These are phyloP conservation scores for Steromphala cineraria DNA, from an alignment of 2,888 invertebrate species.

Conservation along the genomic window DNA sequence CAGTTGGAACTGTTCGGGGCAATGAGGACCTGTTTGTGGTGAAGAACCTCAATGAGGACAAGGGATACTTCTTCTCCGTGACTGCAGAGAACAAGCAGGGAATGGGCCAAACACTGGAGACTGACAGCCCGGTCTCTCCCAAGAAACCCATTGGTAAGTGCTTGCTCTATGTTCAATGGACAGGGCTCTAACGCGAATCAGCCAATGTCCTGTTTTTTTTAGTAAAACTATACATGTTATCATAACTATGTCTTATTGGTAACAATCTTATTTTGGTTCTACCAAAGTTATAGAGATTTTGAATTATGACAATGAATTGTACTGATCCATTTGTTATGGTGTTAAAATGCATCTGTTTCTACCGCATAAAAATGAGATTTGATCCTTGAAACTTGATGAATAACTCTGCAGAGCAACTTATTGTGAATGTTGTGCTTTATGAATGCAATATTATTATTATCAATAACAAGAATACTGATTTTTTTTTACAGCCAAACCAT, in stretches of 20 bases:
- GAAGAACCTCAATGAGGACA: constrained; percentile 63
- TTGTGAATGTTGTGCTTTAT: too few species aligned
- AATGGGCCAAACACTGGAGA: constrained; percentile 56
- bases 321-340: too few species aligned
- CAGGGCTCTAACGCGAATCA: neutral
- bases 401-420: too few species aligned
- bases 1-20: constrained; percentile 56
- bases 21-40: constrained; percentile 60
- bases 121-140: constrained; percentile 54
- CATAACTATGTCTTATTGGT: neutral
- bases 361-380: too few species aligned
- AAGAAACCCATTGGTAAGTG: constrained; percentile 55
- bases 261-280: too few species aligned
- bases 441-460: too few species aligned
- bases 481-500: constrained; percentile 55
- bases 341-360: too few species aligned
- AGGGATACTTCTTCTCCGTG: constrained; percentile 71
- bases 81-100: constrained; percentile 72
- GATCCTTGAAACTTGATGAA: neutral
- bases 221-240: neutral
- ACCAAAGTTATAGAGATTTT: neutral
- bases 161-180: constrained; percentile 9
- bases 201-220: neutral
- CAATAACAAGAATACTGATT: neutral
- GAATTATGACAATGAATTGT: neutral